Conservation (phyloP, 2,888 invertebrate genomes). For the Sympetrum striolatum region DNA sequence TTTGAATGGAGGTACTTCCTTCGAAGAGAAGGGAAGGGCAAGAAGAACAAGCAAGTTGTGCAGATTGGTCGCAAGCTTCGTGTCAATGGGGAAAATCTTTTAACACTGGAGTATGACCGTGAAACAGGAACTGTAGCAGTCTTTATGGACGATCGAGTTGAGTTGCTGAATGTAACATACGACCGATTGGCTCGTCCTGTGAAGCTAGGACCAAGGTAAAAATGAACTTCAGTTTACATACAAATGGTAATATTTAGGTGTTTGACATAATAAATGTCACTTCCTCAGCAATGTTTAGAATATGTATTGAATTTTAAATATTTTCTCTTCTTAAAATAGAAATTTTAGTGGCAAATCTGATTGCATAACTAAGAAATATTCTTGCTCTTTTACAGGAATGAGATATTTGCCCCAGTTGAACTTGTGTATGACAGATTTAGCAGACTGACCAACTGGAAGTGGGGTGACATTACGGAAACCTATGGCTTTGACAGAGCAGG, state of each 20-base stretch:
- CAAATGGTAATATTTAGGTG: neutral
- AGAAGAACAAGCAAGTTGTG: slow-evolving; percentile 70
- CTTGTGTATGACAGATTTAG: slow-evolving; percentile 92
- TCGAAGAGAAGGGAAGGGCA: slow-evolving; percentile 71
- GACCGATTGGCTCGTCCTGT: slow-evolving; percentile 84
- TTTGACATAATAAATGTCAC: neutral
- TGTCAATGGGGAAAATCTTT: slow-evolving; percentile 89
- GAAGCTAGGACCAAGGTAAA: slow-evolving; percentile 76
- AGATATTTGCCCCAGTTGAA: slow-evolving; percentile 87
- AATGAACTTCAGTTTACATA: neutral
- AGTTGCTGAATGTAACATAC: slow-evolving; percentile 85
- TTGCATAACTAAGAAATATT: neutral
- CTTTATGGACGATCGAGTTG: slow-evolving; percentile 86
- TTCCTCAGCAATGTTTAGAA: neutral
- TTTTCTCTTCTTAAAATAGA: neutral
- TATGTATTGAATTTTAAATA: neutral
- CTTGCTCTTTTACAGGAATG: slow-evolving; percentile 64
- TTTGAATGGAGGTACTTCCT: slow-evolving; percentile 97
- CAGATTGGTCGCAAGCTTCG: slow-evolving; percentile 85
- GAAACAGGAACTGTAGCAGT: slow-evolving; percentile 85
- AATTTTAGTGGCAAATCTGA: neutral
- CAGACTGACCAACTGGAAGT: slow-evolving; percentile 86
- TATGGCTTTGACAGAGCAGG: slow-evolving; percentile 92
- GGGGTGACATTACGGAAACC: slow-evolving; percentile 89
- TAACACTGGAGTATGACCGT: slow-evolving; percentile 90